Base-by-base conservation (phyloP, 2,888 invertebrate species). In the Hydrotaea diabolus region DNA sequence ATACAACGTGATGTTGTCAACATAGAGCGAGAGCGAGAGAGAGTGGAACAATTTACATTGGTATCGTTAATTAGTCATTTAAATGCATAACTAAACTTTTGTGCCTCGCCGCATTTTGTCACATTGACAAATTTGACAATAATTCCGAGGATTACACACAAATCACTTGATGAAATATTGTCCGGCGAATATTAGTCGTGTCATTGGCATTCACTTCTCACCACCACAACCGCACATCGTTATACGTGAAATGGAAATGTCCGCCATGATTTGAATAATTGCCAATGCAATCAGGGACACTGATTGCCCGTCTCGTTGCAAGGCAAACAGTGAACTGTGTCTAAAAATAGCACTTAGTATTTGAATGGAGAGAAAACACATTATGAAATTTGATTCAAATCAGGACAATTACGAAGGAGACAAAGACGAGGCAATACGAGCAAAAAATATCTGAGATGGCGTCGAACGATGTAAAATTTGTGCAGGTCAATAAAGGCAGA, bases 21-120 rank as follows among this genome's bases (percentile, higher is more conserved):
- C 15, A n/a, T n/a, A n/a, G n/a, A n/a, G n/a, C n/a, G n/a, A n/a
- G n/a, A n/a, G n/a, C n/a, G n/a, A n/a, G n/a, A 13, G 49, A n/a
- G 66, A 66, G 39, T 39, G 17, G 39, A 11, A 21, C 43, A 69
- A 69, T 69, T 69, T 69, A 69, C 69, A 69, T 69, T 69, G 69
- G 69, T 43, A 69, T 69, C 69, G 69, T 69, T 69, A 69, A 69
- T 69, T 69, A 69, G 43, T 69, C 69, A 69, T 69, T 69, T 69
- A 43, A 43, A 46, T 69, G 69, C 69, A 69, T 46, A 43, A 69
- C 69, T 46, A 69, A 66, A 66, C 39, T 66, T 43, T 66, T 39
- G 39, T 66, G 36, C 43, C 0, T 15, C 11, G 66, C 46, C 69
- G 43, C 43, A n/a, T 13, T 46, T 69, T 69, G 69, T 69, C 39